A percentile compares a stretch with the other conserved stretches of the same genome.
These are phyloP conservation scores for Ispidina picta DNA, from an alignment of 2,797 vertebrate genomes.

Conservation along the genomic window DNA sequence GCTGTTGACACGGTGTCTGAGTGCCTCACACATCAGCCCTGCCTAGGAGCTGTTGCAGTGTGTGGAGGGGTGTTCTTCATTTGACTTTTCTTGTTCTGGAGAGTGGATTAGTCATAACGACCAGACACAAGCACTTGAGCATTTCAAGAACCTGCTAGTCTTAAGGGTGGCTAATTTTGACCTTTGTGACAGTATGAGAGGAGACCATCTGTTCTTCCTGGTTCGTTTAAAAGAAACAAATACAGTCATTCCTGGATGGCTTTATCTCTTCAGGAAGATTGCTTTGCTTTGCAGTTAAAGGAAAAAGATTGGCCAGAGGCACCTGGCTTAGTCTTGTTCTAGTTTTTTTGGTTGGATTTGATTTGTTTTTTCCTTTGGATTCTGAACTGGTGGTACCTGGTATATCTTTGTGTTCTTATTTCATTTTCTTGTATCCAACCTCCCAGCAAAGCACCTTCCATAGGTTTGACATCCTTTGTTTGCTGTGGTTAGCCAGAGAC, in stretches of 20 bases:
- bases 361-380: not conserved
- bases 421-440: not conserved
- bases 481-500: not conserved
- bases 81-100: slow-evolving; percentile 60
- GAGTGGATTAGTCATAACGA: slow-evolving; percentile 55
- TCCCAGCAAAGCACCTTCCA: not conserved
- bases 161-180: slow-evolving; percentile 58
- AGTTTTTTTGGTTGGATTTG: not conserved
- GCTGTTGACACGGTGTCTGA: slow-evolving; percentile 58
- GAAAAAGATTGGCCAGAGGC: not conserved
- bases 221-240: slow-evolving; percentile 35
- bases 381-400: not conserved
- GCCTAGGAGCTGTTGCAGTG: slow-evolving; percentile 14
- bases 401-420: not conserved
- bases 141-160: slow-evolving; percentile 52
- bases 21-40: slow-evolving; percentile 50
- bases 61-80: slow-evolving; percentile 63
- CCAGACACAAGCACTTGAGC: slow-evolving; percentile 48
- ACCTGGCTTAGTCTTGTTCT: not conserved
- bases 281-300: not conserved
- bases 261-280: slow-evolving; percentile 1
- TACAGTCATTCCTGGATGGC: not conserved
- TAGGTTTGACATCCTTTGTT: not conserved
- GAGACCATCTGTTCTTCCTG: slow-evolving; percentile 48
- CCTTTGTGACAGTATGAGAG: slow-evolving; percentile 23